Conservation (phyloP, 2,888 invertebrate genomes). For the Hydrotaea diabolus region DNA sequence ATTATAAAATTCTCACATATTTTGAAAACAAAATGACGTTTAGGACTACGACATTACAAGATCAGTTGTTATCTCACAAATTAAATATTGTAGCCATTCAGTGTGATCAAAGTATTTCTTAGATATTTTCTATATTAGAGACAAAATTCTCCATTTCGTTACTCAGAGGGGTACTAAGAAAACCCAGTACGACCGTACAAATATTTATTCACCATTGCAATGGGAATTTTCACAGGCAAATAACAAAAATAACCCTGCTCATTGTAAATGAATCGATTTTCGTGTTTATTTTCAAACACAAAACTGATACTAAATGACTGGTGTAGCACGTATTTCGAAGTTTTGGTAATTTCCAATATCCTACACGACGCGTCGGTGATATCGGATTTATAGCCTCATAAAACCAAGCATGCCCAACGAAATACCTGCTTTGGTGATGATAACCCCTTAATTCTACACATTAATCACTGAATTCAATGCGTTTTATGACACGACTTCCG, state of each 20-base stretch:
- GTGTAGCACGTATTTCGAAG: background rate
- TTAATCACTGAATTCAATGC: slow-evolving; percentile 12
- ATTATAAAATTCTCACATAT: no score
- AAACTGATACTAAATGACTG: background rate
- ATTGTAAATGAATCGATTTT: slow-evolving; percentile 28
- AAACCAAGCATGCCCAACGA: background rate
- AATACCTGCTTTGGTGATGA: slow-evolving; percentile 1
- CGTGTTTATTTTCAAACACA: background rate
- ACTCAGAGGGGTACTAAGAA: no score
- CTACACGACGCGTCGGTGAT: slow-evolving; percentile 21
- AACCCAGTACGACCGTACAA: background rate
- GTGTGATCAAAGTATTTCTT: background rate
- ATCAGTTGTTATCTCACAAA: no score
- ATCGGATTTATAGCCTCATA: slow-evolving; percentile 29
- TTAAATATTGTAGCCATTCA: background rate
- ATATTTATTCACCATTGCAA: background rate
- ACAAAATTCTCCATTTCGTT: no score
- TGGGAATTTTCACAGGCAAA: slow-evolving; percentile 35
- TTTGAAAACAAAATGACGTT: no score
- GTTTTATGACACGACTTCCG: slow-evolving; percentile 10
- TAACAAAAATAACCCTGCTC: background rate
- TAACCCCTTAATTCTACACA: slow-evolving; percentile 26
- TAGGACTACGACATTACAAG: no score
- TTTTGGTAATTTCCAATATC: slow-evolving; percentile 18
- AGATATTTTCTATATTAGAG: background rate